phyloP scores from a whole-genome alignment of 2,888 invertebrate genomes.

The Tinea trinotella region DNA sequence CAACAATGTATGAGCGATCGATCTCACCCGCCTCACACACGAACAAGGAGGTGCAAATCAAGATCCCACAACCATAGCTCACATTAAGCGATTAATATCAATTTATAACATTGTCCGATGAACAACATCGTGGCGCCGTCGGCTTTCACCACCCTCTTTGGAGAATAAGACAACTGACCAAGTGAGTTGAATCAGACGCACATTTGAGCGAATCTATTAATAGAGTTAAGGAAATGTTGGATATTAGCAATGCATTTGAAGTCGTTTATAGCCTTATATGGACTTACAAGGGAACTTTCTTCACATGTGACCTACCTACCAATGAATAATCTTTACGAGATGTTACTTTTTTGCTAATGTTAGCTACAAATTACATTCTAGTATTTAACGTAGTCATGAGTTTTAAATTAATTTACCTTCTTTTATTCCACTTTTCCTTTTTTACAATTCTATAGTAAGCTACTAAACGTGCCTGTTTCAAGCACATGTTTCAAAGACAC shows the following conservation, averaged over 20 bases:
- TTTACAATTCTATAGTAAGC: no score
- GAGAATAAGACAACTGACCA: background rate
- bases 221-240: background rate
- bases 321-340: no score
- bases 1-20: background rate
- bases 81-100: slow-evolving; percentile 35
- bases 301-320: no score
- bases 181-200: slow-evolving; percentile 1
- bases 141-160: slow-evolving; percentile 31
- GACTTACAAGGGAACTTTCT: background rate
- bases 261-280: background rate
- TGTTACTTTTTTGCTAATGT: no score
- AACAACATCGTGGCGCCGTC: slow-evolving; percentile 22
- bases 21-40: slow-evolving; percentile 1
- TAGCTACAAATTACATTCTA: no score
- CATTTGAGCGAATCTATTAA: slow-evolving; percentile 11
- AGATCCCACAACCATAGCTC: slow-evolving; percentile 10
- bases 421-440: no score
- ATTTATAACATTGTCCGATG: slow-evolving; percentile 35
- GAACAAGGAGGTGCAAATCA: slow-evolving; percentile 19
- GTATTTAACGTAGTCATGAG: no score
- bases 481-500: no score
- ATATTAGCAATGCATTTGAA: slow-evolving; percentile 2
- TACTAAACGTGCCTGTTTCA: no score
- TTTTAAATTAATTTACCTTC: no score